Evolutionary conservation across 2,888 invertebrate species (phyloP).

Genomic region (Sturmia bella): DNA sequence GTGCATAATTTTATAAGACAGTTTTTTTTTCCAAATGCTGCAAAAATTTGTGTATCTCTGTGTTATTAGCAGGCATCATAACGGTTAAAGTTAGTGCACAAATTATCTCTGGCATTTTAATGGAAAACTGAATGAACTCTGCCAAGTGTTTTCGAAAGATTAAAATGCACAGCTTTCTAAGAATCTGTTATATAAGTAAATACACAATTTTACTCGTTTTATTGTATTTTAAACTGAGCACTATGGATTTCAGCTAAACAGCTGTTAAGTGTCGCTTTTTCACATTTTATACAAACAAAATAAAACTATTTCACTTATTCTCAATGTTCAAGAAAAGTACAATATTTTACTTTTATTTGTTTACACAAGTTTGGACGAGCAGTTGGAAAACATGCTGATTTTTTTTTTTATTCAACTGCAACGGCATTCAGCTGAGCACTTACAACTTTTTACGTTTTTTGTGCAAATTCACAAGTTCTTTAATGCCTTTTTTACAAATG

Average conservation of each 20-base stretch:
- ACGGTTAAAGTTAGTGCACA: background rate
- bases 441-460: conserved; percentile 26
- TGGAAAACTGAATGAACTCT: background rate
- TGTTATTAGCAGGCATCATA: too few species aligned
- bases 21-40: too few species aligned
- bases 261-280: conserved; percentile 23
- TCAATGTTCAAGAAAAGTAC: conserved; percentile 5
- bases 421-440: conserved; percentile 12
- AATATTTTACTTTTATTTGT: background rate
- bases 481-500: background rate
- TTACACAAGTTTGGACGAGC: conserved; percentile 1
- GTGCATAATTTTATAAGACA: too few species aligned
- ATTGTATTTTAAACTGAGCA: conserved; percentile 32
- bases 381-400: conserved; percentile 8
- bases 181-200: background rate
- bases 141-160: background rate
- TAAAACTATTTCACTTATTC: conserved; percentile 37
- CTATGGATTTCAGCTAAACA: conserved; percentile 43
- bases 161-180: conserved; percentile 13
- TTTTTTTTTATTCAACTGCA: conserved; percentile 6
- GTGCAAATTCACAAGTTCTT: background rate
- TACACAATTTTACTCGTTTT: conserved; percentile 19
- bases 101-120: background rate
- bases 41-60: background rate
- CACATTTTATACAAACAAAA: conserved; percentile 20